Base-by-base conservation (phyloP, 53 echinoderm and acorn worm species). In the Temnopleurus reevesii region DNA sequence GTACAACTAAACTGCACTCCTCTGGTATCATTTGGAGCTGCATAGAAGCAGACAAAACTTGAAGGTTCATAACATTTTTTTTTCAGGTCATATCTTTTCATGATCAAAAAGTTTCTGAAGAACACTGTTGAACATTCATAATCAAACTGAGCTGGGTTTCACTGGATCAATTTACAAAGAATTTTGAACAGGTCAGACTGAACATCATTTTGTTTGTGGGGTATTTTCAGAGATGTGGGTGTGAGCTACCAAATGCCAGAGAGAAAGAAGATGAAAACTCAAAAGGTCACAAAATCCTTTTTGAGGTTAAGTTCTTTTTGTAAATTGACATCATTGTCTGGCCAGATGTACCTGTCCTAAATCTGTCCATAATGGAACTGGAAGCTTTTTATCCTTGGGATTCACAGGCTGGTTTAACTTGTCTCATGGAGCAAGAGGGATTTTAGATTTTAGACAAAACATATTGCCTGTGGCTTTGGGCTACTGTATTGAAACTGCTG, bases 361-460 rank as follows among this genome's bases (percentile, higher is more conserved):
- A 71, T 71, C 71, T 41, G 41, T 38, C 71, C 41, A 38, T 38
- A 71, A 71, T 71, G 71, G 71, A 41, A 2, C 18, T 71, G 71
- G 41, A 71, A 71, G 71, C 71, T 71, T 71, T 71, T 71, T 41
- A 71, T 71, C 71, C 41, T 71, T 0, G 19, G 38, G 71, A 71
- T 71, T 71, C 41, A 38, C 38, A 36, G 38, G 43, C 23, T 71
- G n/a, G 71, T 71, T 71, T 36, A 71, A 41, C 71, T 71, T 71
- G 36, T 41, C 41, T 41, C 7, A 41, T n/a, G 41, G 41, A 38
- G 59, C 18, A 33, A 59, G 36, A 19, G 43, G 25, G 13, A 30
- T 5, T 49, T 27, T 4, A 27, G 28, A 10, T 47, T 79, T 47
- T 51, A 4, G 2, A 19, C 0, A 71, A 71, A 41, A 41, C 34